Base-by-base conservation (phyloP, 2,888 invertebrate species). In the Lycia hirtaria region DNA sequence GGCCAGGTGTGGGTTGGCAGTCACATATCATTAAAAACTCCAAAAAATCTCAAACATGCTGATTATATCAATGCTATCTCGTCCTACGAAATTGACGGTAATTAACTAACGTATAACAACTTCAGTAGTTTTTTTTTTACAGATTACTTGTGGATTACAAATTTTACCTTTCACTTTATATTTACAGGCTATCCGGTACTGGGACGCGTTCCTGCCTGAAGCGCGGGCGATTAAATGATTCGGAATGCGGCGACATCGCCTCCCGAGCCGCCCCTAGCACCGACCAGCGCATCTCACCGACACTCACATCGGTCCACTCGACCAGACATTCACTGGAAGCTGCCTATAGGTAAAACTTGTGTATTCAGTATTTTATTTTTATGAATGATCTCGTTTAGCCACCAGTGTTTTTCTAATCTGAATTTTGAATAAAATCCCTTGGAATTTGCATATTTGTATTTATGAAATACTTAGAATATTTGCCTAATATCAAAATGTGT, bases 161-260 rank as follows among this genome's bases (percentile, higher is more conserved):
- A 28, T 28, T 2, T 10, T 10, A 30, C 30, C 3, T n/a, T 14
- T 22, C 15, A 19, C n/a, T 41, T 51, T 52, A 63, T 64, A 41
- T 63, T 88, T 83, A 37, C 93, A 98, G 96, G 92, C 98, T 37
- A 96, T 97, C 69, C 97, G 97, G 82, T 96, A 96, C 85, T 98
- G 99, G 99, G 98, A 99, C 87, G 95, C 96, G 17, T 99, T 99
- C 92, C 92, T 98, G 69, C 99, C 99, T 0, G 98, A 98, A 86
- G 98, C 98, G 17, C 96, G 97, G 81, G 96, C 97, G 67, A 97
- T 98, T 85, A 96, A 95, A 91, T 97, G 95, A 96, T 75, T 65
- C 65, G 71, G 76, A 58, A 69, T 72, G 61, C 70, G 76, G 73
- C 75, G 71, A 60, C 28, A 20, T 32, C 61, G 62, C 61, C 53